phyloP scores from a whole-genome alignment of 1,140 invertebrate species.

The Lethrus apterus region DNA sequence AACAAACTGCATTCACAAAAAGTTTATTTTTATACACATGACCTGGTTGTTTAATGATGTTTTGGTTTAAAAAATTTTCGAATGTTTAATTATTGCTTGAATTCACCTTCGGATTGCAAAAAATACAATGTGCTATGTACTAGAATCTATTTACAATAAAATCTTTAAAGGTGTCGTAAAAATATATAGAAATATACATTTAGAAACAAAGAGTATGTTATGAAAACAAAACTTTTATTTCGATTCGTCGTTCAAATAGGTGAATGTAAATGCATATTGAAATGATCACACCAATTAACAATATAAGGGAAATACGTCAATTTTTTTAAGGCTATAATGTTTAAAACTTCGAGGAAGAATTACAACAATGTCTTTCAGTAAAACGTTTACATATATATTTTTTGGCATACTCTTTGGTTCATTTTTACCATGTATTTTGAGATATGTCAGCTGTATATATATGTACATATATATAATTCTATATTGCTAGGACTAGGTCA shows the following conservation, averaged over 20 bases:
- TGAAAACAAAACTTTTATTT: slow-evolving; percentile 5
- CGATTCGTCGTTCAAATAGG: background rate
- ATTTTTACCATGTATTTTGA: slow-evolving; percentile 5
- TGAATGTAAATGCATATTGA: slow-evolving; percentile 9
- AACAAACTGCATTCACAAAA: too few relatives aligned
- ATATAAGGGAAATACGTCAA: slow-evolving; percentile 16
- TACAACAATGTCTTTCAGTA: slow-evolving; percentile 2
- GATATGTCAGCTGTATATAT: slow-evolving; percentile 14
- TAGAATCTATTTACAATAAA: slow-evolving; percentile 2
- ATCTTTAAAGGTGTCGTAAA: slow-evolving; percentile 4
- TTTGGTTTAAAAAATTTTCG: slow-evolving; percentile 8
- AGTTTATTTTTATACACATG: too few relatives aligned
- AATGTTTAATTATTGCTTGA: background rate
- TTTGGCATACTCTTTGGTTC: slow-evolving; percentile 1
- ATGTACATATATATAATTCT: background rate
- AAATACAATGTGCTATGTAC: background rate
- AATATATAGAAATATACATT: background rate
- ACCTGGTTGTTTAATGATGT: slow-evolving; percentile 6
- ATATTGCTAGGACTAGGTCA: slow-evolving; percentile 7
- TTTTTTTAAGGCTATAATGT: slow-evolving; percentile 7
- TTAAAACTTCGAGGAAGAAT: slow-evolving; percentile 2
- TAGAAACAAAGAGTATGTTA: slow-evolving; percentile 6
- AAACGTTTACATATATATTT: slow-evolving; percentile 4
- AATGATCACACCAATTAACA: slow-evolving; percentile 16
- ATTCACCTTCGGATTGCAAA: slow-evolving; percentile 1